Percentiles rank a stretch among this genome's conserved stretches.
phyloP scores from a whole-genome alignment of 2,888 invertebrate species.

The Morinoia aosen region DNA sequence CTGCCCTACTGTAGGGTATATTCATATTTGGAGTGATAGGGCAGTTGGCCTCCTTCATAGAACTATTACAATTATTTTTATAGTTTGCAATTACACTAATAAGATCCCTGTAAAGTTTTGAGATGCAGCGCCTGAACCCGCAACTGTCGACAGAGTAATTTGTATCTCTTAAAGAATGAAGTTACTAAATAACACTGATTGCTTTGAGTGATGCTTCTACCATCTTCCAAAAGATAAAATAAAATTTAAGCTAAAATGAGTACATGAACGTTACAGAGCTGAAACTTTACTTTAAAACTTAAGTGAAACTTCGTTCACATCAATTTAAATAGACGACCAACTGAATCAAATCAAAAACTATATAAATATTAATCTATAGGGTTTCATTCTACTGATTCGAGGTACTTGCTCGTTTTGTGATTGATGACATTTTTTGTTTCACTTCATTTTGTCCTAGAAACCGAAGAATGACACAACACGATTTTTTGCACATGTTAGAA shows the following conservation, averaged over 20 bases:
- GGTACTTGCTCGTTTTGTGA: neutral
- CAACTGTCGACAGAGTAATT: neutral
- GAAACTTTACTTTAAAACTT: neutral
- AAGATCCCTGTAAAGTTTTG: neutral
- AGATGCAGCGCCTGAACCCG: neutral
- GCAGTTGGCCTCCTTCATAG: neutral
- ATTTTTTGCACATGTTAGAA: constrained; percentile 18
- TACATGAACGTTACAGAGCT: neutral
- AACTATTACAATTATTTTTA: neutral
- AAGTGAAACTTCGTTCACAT: neutral
- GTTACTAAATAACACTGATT: neutral
- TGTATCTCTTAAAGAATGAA: neutral
- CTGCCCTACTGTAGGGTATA: neutral
- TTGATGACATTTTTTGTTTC: neutral
- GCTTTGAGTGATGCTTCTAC: neutral
- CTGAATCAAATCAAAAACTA: neutral
- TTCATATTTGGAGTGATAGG: neutral
- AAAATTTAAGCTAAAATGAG: too few species aligned
- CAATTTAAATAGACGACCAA: neutral
- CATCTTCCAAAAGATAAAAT: neutral
- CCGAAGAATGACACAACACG: neutral
- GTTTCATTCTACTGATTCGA: neutral
- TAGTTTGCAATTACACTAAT: neutral
- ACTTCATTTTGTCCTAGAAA: neutral
- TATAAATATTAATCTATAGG: neutral